Evolutionary conservation across 2,888 invertebrate genomes (phyloP).

Genomic region (Rhyacophila evoluta): DNA sequence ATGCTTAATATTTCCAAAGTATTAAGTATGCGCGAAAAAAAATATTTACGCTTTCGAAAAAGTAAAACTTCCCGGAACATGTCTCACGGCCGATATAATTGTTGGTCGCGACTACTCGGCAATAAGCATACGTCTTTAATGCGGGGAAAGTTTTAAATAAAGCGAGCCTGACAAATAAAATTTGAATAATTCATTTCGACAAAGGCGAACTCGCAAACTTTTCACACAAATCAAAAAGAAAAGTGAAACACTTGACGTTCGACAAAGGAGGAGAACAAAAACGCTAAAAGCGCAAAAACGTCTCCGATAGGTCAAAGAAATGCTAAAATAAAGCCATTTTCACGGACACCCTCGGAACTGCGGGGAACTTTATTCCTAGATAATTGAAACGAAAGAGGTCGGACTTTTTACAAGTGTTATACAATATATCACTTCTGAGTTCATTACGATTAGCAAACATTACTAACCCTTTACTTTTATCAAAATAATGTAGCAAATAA

Average conservation of each 20-base stretch:
- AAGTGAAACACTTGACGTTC: constrained; percentile 22
- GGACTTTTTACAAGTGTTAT: neutral
- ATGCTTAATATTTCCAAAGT: too few relatives aligned
- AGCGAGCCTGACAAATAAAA: constrained; percentile 15
- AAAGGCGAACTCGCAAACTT: neutral
- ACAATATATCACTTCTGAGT: too few relatives aligned
- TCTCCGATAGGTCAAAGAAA: neutral
- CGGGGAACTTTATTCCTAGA: neutral
- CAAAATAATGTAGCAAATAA: too few relatives aligned
- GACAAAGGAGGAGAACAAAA: constrained; percentile 12
- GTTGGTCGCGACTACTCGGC: neutral
- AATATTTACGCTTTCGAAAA: too few relatives aligned
- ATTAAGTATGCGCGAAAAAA: too few relatives aligned
- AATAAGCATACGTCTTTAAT: constrained; percentile 1
- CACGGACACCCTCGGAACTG: neutral
- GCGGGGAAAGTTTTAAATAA: constrained; percentile 4
- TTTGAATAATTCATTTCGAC: constrained; percentile 1
- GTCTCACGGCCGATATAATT: neutral
- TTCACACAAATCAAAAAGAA: constrained; percentile 22
- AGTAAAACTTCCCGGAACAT: neutral
- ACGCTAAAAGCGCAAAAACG: constrained; percentile 15
- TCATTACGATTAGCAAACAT: too few relatives aligned
- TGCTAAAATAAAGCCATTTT: constrained; percentile 2
- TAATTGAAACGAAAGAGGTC: neutral
- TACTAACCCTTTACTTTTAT: too few relatives aligned